Evolutionary conservation across 1,140 invertebrate genomes (phyloP), one percentile per base, ranked within the genome.

Genomic region (Acarapis woodi): DNA sequence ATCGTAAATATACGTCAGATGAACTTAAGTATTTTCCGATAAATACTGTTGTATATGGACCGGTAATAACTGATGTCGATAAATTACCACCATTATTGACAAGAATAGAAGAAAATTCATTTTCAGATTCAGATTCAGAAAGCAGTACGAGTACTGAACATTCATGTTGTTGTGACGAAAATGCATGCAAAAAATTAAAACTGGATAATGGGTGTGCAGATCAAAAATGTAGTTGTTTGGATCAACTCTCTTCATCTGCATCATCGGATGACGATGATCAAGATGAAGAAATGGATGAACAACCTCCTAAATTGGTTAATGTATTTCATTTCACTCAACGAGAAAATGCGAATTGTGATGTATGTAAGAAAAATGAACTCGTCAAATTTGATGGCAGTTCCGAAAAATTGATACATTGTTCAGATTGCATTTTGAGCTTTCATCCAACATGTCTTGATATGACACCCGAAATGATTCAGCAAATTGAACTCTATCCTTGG

Each of bases 401-500:
- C 8, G 65, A 68, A 50, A 53, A 64, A 31, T 50, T 68, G 3
- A 59, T 70, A 25, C 64, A 68, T 30, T 79, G 76, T 55, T 66
- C 68, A 21, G 68, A 66, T 30, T 80, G 76, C 49, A 63, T 66
- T 44, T 64, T 64, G 32, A 64, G 65, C 50, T 63, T 71, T 71
- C 60, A 64, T 40, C 47, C 48, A 19, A 68, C 65, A 5, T 88
- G 80, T 58, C 64, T 83, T 46, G 75, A 82, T 43, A 62, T 87
- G 49, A 68, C 72, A 23, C 52, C 66, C 28, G 70, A 76, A 42
- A 79, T 83, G 65, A 64, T 79, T 37, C 64, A 67, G 37, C 70
- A 74, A 35, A 73, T 83, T 39, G 66, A 68, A 47, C 71, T 69
- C 33, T 90, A 90, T 53, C 63, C 71, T 40, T 93, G 85, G 85